Base-by-base conservation (phyloP, 2,113 vertebrate genomes). In the Scortum barcoo region DNA sequence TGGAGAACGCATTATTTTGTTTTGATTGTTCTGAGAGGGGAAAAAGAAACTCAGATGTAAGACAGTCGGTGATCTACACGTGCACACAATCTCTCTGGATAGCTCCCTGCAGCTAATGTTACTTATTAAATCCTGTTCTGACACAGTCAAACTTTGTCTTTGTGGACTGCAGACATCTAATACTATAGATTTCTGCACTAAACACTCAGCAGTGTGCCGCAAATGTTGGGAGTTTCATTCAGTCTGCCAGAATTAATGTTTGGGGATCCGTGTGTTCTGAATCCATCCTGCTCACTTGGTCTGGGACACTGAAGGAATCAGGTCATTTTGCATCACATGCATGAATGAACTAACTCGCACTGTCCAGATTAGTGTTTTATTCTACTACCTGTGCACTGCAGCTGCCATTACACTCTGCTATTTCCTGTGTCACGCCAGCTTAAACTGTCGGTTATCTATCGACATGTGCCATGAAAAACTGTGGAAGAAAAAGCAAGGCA, bases 1-100 rank as follows among this genome's bases (percentile, higher is more conserved):
- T 28, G 13, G 28, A 62, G 38, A 58, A 79, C 44, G 56, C 40
- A 22, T 58, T 38, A 56, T 19, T 42, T 56, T 83, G 74, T 80
- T 80, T 72, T 22, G 28, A 51, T 56, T 78, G 76, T 76, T 71
- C 11, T 38, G 22, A 46, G 33, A n/a, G 33, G 28, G 33, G 28
- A 30, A 42, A 74, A 26, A 69, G 57, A 1, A 38, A 17, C 14
- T 44, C 38, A 76, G 42, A 73, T 65, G 28, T 46, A 67, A 53
- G 50, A 54, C 56, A 63, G 72, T 50, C 65, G 22, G 50, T 40
- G 53, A 70, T 69, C 63, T 67, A 63, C 61, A 28, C 33, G 42
- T 48, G 62, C 46, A 5, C 44, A 53, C 2, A 62, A 28, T 22
- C 57, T 60, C 8, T 36, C 11, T n/a, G 28, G 40, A n/a, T 28